These are phyloP conservation scores for Drosophila atripex DNA, from an alignment of 2,888 invertebrate species.

Conservation along the genomic window DNA sequence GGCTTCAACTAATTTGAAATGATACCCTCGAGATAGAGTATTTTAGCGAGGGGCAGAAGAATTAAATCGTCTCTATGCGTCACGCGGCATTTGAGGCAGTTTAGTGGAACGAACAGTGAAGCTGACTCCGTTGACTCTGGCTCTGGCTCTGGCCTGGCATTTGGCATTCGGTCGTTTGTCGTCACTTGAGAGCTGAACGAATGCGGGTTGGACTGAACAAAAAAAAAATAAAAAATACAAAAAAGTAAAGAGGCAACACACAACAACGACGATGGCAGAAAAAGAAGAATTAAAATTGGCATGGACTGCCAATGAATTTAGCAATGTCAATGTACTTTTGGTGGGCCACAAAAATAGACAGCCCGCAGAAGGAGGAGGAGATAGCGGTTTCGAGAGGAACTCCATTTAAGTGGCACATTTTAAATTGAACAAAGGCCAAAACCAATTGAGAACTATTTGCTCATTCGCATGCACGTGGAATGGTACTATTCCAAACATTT, in stretches of 20 bases:
- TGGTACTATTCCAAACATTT: neutral
- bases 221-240: constrained; percentile 26
- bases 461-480: constrained; percentile 11
- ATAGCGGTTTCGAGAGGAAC: constrained; percentile 21
- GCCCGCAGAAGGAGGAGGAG: neutral
- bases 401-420: constrained; percentile 31
- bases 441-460: constrained; percentile 14
- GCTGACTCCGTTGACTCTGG: constrained; percentile 38
- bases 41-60: constrained; percentile 31
- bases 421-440: constrained; percentile 13
- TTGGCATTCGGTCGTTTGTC: constrained; percentile 55
- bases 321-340: constrained; percentile 74
- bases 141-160: constrained; percentile 48
- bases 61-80: constrained; percentile 65
- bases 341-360: constrained; percentile 57
- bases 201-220: constrained; percentile 48
- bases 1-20: constrained; percentile 4
- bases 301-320: constrained; percentile 69
- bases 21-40: constrained; percentile 11
- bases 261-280: constrained; percentile 10
- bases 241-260: constrained; percentile 22
- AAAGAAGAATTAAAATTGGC: constrained; percentile 64
- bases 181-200: constrained; percentile 52
- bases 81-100: constrained; percentile 69
- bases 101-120: constrained; percentile 45